These are phyloP conservation scores for Parnassius smintheus DNA, from an alignment of 2,888 invertebrate species.

Conservation along the genomic window DNA sequence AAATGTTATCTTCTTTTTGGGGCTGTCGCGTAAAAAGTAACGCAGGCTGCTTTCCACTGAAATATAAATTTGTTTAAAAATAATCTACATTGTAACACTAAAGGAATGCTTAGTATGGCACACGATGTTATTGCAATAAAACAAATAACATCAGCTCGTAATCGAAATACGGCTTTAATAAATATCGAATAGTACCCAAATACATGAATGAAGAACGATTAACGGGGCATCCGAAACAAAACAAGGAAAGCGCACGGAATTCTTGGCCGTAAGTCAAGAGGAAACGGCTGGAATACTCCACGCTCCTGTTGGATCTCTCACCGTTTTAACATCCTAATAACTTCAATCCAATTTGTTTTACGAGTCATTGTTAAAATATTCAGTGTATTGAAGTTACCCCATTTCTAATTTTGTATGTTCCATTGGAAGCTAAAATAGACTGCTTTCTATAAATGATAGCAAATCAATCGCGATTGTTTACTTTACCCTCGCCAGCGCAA, in stretches of 20 bases:
- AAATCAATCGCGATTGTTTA: not conserved
- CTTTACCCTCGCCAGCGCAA: no score
- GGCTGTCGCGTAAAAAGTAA: no score
- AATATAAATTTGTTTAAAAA: constrained; percentile 4
- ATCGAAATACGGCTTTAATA: constrained; percentile 7
- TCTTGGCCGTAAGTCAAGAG: constrained; percentile 54
- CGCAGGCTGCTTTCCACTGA: not conserved
- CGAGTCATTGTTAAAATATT: constrained; percentile 21
- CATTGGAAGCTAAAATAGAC: constrained; percentile 3
- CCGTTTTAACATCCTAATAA: constrained; percentile 20
- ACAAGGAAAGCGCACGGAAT: constrained; percentile 45
- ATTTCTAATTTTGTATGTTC: constrained; percentile 18
- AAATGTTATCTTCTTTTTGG: no score
- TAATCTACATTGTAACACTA: constrained; percentile 8
- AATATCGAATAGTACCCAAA: constrained; percentile 13
- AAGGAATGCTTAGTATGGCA: constrained; percentile 6
- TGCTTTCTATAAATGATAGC: not conserved
- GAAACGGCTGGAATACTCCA: constrained; percentile 39
- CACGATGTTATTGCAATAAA: constrained; percentile 11
- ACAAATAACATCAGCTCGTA: constrained; percentile 17
- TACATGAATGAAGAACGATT: constrained; percentile 17
- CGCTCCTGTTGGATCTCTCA: constrained; percentile 32
- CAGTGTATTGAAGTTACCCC: constrained; percentile 12
- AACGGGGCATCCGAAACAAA: constrained; percentile 7
- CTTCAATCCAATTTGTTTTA: constrained; percentile 8